Evolutionary conservation across 2,888 invertebrate species (phyloP).

Genomic region (Caenorhabditis doughertyi): DNA sequence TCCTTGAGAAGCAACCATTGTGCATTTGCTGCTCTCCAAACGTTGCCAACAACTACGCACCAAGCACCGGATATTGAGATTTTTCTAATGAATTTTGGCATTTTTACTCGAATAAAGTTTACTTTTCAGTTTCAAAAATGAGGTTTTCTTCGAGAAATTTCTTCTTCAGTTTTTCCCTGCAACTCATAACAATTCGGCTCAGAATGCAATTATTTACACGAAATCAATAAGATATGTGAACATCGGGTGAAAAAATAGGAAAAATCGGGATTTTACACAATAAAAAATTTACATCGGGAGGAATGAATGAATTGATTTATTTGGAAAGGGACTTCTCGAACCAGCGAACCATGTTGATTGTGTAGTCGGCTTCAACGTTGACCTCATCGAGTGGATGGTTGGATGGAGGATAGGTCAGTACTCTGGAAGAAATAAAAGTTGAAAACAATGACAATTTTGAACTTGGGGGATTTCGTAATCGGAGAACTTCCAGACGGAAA

Average conservation of each 20-base stretch:
- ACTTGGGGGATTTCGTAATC: too few relatives aligned
- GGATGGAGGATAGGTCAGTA: constrained; percentile 84
- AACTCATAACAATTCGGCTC: too few relatives aligned
- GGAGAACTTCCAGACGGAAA: too few relatives aligned
- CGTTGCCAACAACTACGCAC: not conserved
- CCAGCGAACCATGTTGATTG: constrained; percentile 84
- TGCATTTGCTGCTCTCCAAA: constrained; percentile 61
- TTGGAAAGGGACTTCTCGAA: constrained; percentile 81
- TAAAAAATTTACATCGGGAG: too few relatives aligned
- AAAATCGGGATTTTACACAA: too few relatives aligned
- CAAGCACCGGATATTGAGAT: not conserved
- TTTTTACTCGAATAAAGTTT: not conserved
- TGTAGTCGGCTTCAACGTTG: constrained; percentile 84
- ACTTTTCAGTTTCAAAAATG: not conserved
- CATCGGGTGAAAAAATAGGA: too few relatives aligned
- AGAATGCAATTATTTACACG: too few relatives aligned
- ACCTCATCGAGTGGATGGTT: constrained; percentile 84
- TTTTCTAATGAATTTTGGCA: not conserved
- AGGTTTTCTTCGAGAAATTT: too few relatives aligned
- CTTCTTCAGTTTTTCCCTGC: too few relatives aligned
- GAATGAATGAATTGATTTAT: constrained; percentile 1
- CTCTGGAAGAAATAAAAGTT: constrained; percentile 77
- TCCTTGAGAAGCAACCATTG: constrained; percentile 35
- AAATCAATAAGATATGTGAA: too few relatives aligned
- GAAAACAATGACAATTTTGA: too few relatives aligned